Evolutionary conservation across 2,888 invertebrate genomes (phyloP), one percentile per base, ranked within the genome.

Genomic region (Plagodis pulveraria): DNA sequence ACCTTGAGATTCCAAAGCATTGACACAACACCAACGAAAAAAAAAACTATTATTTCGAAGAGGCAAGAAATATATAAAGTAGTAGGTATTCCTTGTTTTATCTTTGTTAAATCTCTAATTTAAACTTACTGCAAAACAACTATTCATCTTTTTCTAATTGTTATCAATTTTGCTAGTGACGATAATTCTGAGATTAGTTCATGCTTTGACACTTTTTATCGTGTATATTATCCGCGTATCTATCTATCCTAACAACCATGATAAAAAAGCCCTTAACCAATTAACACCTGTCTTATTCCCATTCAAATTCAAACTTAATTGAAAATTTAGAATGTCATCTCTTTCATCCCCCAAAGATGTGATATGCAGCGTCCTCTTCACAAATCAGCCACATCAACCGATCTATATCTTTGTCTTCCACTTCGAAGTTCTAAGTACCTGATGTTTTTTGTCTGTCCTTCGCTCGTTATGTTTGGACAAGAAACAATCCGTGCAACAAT

Each of bases 401-500:
- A 72, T 78, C 62, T 76, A 72, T 72, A 69, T 78, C 75, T 57
- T 51, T 67, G 66, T 67, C 57, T 67, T 72, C 50, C 65, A 66
- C 65, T 57, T 58, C 49, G 59, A 59, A 70, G 65, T 57, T 58
- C 49, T 58, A 59, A 70, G 65, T 90, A 89, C 91, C 91, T 89
- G 89, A 83, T 89, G 86, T 89, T 90, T 91, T 91, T 91, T 91
- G 83, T 89, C 86, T 52, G 71, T 77, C 78, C 76, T 69, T 74
- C 66, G 22, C 22, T 22, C 22, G 72, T 66, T 69, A 72, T 91
- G 87, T 91, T 89, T 89, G 80, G 80, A 84, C 80, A 84, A 80
- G 83, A 78, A 86, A 83, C 84, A 84, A 81, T 80, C 81, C 76
- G 77, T 84, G 83, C 86, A 90, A 91, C 90, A 91, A 91, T 89